phyloP scores from a whole-genome alignment of 2,797 vertebrate species.

The Champsocephalus gunnari region DNA sequence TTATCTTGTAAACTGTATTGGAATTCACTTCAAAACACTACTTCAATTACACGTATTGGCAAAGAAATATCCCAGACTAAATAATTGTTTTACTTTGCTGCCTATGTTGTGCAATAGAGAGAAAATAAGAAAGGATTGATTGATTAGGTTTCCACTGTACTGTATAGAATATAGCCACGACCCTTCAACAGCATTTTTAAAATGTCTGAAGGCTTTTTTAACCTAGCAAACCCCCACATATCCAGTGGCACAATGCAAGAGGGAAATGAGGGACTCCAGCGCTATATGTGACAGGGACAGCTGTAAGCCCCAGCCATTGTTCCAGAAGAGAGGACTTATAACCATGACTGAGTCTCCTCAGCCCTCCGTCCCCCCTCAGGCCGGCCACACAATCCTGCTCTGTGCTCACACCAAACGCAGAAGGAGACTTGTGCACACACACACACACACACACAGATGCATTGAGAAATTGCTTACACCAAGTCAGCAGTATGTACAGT shows the following conservation, averaged over 20 bases:
- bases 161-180: conserved; percentile 37
- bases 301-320: conserved; percentile 81
- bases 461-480: conserved; percentile 67
- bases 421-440: conserved; percentile 33
- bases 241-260: conserved; percentile 67
- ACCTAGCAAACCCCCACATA: conserved; percentile 56
- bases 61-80: conserved; percentile 1
- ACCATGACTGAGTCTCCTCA: conserved; percentile 72
- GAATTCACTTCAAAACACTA: conserved; percentile 4
- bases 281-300: conserved; percentile 80
- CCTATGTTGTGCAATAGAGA: conserved; percentile 6
- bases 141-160: conserved; percentile 31
- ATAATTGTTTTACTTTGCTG: conserved; percentile 7
- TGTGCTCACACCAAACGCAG: conserved; percentile 49
- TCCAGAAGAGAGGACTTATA: conserved; percentile 78
- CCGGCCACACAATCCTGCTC: conserved; percentile 61
- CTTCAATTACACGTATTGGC: not conserved
- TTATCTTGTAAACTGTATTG: not conserved
- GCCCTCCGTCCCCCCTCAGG: conserved; percentile 31
- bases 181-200: conserved; percentile 61
- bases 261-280: conserved; percentile 71
- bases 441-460: conserved; percentile 43
- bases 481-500: conserved; percentile 71
- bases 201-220: conserved; percentile 61
- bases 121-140: not conserved